Conservation (phyloP, 1,140 invertebrate species). For the Ceratina australensis region DNA sequence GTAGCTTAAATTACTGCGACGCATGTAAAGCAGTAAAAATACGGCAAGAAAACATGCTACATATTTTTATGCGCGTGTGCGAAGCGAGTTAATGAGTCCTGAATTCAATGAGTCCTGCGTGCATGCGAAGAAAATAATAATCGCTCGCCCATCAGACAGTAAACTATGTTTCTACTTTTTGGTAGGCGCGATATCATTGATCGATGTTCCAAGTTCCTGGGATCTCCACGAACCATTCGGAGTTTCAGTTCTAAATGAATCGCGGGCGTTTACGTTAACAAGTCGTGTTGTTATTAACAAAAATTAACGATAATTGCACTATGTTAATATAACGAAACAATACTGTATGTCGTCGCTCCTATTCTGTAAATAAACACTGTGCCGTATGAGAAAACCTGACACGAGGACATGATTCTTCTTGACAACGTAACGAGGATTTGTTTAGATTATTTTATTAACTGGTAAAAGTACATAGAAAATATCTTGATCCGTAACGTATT, state of each 20-base stretch:
- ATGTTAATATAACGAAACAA: constrained; percentile 71
- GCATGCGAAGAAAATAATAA: constrained; percentile 55
- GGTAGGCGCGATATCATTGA: too few relatives aligned
- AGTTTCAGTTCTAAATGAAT: not conserved
- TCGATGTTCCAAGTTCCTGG: constrained; percentile 14
- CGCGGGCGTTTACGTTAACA: constrained; percentile 54
- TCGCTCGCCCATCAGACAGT: not conserved
- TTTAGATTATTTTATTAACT: constrained; percentile 2
- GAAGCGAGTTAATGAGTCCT: too few relatives aligned
- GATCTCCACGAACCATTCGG: not conserved
- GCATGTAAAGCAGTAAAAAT: too few relatives aligned
- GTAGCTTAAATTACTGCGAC: too few relatives aligned
- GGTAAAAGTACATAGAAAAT: constrained; percentile 32
- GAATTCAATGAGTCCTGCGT: constrained; percentile 38
- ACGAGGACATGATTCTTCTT: not conserved
- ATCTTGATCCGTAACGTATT: not conserved
- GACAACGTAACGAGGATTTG: too few relatives aligned
- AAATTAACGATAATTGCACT: constrained; percentile 71
- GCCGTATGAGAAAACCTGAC: constrained; percentile 60
- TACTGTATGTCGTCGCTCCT: constrained; percentile 75
- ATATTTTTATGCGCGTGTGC: too few relatives aligned
- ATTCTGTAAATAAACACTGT: constrained; percentile 73
- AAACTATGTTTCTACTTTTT: constrained; percentile 5
- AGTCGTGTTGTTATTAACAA: constrained; percentile 67
- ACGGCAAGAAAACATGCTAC: too few relatives aligned